Conservation (phyloP, 2,113 vertebrate species). For the Oreamnos americanus region DNA sequence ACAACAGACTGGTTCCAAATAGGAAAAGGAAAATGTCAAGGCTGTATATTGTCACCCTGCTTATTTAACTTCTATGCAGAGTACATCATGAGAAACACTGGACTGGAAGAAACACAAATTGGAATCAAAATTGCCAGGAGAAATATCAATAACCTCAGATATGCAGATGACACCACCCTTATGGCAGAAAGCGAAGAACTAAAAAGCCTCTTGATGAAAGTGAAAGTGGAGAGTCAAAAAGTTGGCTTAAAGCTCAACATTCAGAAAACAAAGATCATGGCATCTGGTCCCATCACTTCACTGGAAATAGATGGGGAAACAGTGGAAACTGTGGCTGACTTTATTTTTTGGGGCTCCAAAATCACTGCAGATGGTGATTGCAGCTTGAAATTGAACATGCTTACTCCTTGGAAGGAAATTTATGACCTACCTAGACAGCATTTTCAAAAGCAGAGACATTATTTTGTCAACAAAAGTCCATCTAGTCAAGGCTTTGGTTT, state of each 20-base stretch:
- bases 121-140: not conserved
- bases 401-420: too few species aligned
- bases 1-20: not conserved
- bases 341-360: not conserved
- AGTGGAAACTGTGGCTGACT: not conserved
- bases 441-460: too few species aligned
- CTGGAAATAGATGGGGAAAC: not conserved
- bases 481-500: too few species aligned
- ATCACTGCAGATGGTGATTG: too few species aligned
- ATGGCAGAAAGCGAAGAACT: not conserved
- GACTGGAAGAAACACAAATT: not conserved
- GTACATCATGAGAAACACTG: not conserved
- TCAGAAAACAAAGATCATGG: not conserved
- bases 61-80: not conserved
- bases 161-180: not conserved
- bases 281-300: not conserved
- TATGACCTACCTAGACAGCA: too few species aligned
- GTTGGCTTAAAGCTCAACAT: not conserved
- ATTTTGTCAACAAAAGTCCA: too few species aligned
- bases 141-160: not conserved
- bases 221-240: not conserved
- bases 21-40: not conserved
- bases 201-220: not conserved
- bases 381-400: fast-evolving
- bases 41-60: not conserved